Base-by-base conservation (phyloP, 1,140 invertebrate species). In the Charaxes varanes region DNA sequence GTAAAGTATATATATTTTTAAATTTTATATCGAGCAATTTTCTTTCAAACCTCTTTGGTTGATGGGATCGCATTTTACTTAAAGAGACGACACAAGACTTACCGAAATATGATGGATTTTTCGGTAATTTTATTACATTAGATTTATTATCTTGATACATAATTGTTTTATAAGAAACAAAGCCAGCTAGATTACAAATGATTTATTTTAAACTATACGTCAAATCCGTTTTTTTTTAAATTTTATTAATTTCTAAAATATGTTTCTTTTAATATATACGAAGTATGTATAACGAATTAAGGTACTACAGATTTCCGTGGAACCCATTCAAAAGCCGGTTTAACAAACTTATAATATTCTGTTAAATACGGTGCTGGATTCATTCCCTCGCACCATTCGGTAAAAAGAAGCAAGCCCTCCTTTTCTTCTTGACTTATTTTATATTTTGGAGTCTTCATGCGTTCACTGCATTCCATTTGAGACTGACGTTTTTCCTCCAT, bases 381-480 rank as follows among this genome's bases (percentile, higher is more conserved):
- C 7, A 67, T 65, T 10, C 67, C 79, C 31, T 79, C 72, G 53
- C 85, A 86, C 67, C 84, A 87, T 38, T 85, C 60, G 5, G 86
- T 86, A 54, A 87, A 87, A 22, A 80, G 58, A 16, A 70, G 31
- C 19, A 86, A 55, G 16, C 71, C 74, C 18, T 82, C 64, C 24
- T 41, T 53, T 52, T 86, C 84, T 33, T 86, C 77, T 3, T 59
- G 32, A 11, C 63, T 69, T 24, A 84, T 62, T 46, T 63, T 59
- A 43, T 62, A 52, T 43, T 51, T 52, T 48, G 30, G 43, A 14
- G 32, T 13, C 34, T 49, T 49, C 7, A 52, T 52, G 2, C 42
- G 42, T 15, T 69, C 68, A 3, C 43, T 40, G 27, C 6, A 53
- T 7, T 30, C 56, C 12, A 80, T 59, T 23, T 44, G 12, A 2